Conservation (phyloP, 1,140 invertebrate species). For the Anthonomus grandis region DNA sequence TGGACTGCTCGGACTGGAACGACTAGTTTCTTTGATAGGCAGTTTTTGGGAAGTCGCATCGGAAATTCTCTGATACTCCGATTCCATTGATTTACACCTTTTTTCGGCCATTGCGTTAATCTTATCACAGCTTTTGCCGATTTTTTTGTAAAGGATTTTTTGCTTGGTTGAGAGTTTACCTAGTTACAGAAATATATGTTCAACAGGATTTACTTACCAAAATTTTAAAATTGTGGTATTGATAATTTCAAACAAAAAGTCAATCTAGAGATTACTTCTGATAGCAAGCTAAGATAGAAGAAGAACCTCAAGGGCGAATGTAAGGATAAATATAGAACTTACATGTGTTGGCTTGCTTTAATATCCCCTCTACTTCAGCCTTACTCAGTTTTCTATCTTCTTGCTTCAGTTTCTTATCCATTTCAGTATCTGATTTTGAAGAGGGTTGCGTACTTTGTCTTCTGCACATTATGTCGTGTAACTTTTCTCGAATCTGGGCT, state of each 20-base stretch:
- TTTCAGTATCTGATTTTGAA: conserved; percentile 46
- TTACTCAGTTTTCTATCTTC: conserved; percentile 43
- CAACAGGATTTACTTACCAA: neutral
- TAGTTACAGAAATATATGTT: conserved; percentile 12
- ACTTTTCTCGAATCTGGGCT: conserved; percentile 52
- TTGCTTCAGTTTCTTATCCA: conserved; percentile 36
- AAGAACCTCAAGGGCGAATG: neutral
- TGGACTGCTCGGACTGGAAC: conserved; percentile 43
- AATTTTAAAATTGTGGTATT: neutral
- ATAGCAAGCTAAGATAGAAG: too few species aligned
- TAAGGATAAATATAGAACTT: neutral
- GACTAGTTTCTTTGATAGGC: conserved; percentile 47
- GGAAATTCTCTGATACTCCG: conserved; percentile 62
- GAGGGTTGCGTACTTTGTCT: conserved; percentile 36
- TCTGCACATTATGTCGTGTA: conserved; percentile 48
- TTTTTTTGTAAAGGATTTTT: conserved; percentile 46
- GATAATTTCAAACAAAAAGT: too few species aligned
- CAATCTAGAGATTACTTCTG: too few species aligned
- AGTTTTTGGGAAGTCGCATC: conserved; percentile 58
- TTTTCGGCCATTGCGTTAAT: conserved; percentile 40
- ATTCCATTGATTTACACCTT: conserved; percentile 46
- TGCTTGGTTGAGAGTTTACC: conserved; percentile 38
- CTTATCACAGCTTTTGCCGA: conserved; percentile 48
- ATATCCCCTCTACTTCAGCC: conserved; percentile 37
- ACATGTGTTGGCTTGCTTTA: conserved; percentile 19